Evolutionary conservation across 2,797 vertebrate genomes (phyloP).

Genomic region (Hephaestus fuliginosus): DNA sequence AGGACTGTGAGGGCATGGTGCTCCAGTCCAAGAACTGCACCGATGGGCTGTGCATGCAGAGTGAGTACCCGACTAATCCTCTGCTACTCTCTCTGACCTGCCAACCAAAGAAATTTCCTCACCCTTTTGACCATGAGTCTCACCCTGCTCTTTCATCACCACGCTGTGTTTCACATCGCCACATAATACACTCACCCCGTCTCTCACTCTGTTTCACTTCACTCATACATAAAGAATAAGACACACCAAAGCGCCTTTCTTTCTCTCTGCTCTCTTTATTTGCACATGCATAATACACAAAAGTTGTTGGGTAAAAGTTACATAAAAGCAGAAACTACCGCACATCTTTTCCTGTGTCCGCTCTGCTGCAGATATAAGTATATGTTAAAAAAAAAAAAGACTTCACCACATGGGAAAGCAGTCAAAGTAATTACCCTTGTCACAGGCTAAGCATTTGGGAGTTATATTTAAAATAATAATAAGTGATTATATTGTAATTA

Average conservation of each 20-base stretch:
- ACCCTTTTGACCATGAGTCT: slow-evolving; percentile 71
- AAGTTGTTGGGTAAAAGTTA: slow-evolving; percentile 46
- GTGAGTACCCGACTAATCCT: slow-evolving; percentile 88
- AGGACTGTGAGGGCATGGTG: slow-evolving; percentile 96
- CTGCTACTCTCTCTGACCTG: slow-evolving; percentile 76
- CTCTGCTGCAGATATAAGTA: slow-evolving; percentile 53
- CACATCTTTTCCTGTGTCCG: slow-evolving; percentile 39
- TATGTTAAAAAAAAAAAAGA: slow-evolving; percentile 44
- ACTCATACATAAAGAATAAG: slow-evolving; percentile 65
- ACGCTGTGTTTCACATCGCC: slow-evolving; percentile 66
- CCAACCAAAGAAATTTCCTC: slow-evolving; percentile 56
- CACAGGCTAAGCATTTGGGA: slow-evolving; percentile 61
- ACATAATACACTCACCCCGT: slow-evolving; percentile 61
- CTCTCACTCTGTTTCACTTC: slow-evolving; percentile 60
- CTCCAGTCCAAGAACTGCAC: slow-evolving; percentile 99
- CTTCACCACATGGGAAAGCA: slow-evolving; percentile 43
- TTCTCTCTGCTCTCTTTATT: slow-evolving; percentile 31
- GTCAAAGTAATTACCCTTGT: slow-evolving; percentile 66
- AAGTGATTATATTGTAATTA: slow-evolving; percentile 80
- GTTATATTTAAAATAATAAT: slow-evolving; percentile 80
- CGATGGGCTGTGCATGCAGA: slow-evolving; percentile 98
- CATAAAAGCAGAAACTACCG: slow-evolving; percentile 44
- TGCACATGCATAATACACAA: slow-evolving; percentile 43
- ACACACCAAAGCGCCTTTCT: slow-evolving; percentile 34
- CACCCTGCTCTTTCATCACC: slow-evolving; percentile 68